A percentile compares a stretch with the other conserved stretches of the same genome.
Evolutionary conservation across 2,888 invertebrate species (phyloP).

Genomic region (Timandra comae): DNA sequence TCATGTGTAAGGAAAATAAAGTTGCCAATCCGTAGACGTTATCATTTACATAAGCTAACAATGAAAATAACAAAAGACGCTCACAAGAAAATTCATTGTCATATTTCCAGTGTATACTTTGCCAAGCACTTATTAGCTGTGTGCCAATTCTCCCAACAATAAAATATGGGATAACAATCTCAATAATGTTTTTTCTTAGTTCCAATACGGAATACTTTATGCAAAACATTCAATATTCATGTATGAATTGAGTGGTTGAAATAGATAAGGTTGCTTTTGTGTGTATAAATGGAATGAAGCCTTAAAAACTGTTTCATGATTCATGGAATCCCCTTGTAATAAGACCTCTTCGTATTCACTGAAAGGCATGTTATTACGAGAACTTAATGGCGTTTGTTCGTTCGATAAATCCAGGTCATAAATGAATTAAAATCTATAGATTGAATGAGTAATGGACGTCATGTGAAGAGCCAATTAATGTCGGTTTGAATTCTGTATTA

Average conservation of each 20-base stretch:
- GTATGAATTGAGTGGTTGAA: neutral
- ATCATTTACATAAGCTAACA: constrained; percentile 43
- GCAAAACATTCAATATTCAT: neutral
- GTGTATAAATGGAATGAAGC: constrained; percentile 1
- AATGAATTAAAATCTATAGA: constrained; percentile 32
- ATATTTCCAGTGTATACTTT: constrained; percentile 29
- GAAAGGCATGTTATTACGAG: constrained; percentile 24
- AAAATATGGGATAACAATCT: neutral
- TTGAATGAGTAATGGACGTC: constrained; percentile 29
- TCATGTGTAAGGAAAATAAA: no score
- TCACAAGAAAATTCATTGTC: constrained; percentile 35
- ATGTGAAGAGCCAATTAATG: constrained; percentile 31
- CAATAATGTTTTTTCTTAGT: no score
- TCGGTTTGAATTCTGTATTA: constrained; percentile 19
- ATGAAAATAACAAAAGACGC: constrained; percentile 44
- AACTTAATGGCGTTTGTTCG: constrained; percentile 31
- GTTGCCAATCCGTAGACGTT: constrained; percentile 6
- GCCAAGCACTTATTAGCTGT: constrained; percentile 29
- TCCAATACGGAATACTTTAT: no score
- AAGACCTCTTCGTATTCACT: constrained; percentile 7
- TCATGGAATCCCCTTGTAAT: constrained; percentile 1
- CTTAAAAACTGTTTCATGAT: neutral
- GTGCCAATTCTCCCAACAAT: constrained; percentile 8
- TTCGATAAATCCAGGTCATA: constrained; percentile 31
- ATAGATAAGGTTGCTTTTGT: constrained; percentile 1